phyloP scores from a whole-genome alignment of 37 sponge, comb jelly and placozoan species.

The Aplysina aerophoba region DNA sequence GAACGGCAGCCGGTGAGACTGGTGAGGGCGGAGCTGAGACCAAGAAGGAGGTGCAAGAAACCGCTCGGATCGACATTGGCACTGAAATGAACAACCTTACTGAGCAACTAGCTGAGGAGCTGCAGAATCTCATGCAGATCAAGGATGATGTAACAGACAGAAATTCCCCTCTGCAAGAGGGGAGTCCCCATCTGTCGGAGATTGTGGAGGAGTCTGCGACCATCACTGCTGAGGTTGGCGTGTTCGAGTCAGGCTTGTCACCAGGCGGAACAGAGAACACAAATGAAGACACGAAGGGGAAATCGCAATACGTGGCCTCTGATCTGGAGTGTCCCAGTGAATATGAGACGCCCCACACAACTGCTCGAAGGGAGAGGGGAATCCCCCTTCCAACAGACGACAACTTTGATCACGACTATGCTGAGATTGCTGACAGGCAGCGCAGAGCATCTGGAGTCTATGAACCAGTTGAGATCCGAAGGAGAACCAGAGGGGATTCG shows the following conservation, averaged over 20 bases:
- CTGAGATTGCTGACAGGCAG: neutral
- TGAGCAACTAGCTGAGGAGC: too few species aligned
- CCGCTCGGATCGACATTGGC: neutral
- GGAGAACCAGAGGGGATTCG: neutral
- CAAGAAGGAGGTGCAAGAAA: neutral
- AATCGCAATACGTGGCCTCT: too few species aligned
- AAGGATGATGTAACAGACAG: too few species aligned
- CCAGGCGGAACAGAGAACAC: too few species aligned
- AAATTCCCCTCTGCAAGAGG: too few species aligned
- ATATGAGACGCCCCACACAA: neutral
- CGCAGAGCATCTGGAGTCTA: constrained; percentile 9
- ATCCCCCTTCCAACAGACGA: neutral
- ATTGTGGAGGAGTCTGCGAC: too few species aligned
- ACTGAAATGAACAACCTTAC: neutral
- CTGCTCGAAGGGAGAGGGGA: neutral
- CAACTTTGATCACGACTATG: constrained; percentile 2
- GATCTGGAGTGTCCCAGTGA: neutral
- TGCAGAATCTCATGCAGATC: too few species aligned
- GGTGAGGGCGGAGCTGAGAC: neutral
- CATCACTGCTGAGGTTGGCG: too few species aligned
- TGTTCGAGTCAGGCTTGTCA: too few species aligned
- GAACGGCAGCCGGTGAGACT: neutral
- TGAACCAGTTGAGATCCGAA: neutral
- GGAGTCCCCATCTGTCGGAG: too few species aligned
- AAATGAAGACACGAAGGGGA: neutral